Conservation (phyloP, 2,797 vertebrate species). For the Rhinogobio ventralis region DNA sequence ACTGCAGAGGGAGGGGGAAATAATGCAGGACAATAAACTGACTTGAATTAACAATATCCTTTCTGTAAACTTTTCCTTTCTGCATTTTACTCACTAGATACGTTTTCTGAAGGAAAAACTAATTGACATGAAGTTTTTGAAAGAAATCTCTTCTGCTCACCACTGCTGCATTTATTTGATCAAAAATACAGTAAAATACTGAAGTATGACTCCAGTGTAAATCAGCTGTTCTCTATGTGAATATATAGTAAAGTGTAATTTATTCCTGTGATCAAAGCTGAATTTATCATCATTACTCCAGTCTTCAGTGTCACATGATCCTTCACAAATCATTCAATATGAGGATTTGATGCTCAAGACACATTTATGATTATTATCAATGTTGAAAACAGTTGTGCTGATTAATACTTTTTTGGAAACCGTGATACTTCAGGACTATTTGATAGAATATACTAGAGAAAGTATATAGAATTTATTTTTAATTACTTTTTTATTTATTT, state of each 20-base stretch:
- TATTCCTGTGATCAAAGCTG: neutral
- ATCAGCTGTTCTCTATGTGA: neutral
- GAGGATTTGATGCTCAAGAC: neutral
- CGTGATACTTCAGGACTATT: too few relatives aligned
- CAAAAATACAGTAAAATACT: neutral
- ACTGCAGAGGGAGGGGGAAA: constrained; percentile 61
- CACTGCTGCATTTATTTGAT: neutral
- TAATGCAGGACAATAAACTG: constrained; percentile 60
- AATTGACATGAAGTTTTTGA: neutral
- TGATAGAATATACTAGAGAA: too few relatives aligned
- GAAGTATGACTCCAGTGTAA: neutral
- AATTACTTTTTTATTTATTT: too few relatives aligned
- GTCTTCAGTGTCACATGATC: too few relatives aligned
- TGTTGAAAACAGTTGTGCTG: neutral
- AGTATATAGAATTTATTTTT: too few relatives aligned
- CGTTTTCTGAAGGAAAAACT: neutral
- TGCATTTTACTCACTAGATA: neutral
- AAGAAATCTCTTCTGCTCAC: neutral
- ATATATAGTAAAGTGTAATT: neutral
- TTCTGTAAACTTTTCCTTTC: neutral
- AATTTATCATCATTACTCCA: neutral
- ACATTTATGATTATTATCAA: neutral
- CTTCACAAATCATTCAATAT: neutral
- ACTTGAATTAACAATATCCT: neutral
- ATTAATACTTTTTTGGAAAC: too few relatives aligned